Conservation (phyloP, 2,888 invertebrate species). For the Drosophila parthenogenetica region DNA sequence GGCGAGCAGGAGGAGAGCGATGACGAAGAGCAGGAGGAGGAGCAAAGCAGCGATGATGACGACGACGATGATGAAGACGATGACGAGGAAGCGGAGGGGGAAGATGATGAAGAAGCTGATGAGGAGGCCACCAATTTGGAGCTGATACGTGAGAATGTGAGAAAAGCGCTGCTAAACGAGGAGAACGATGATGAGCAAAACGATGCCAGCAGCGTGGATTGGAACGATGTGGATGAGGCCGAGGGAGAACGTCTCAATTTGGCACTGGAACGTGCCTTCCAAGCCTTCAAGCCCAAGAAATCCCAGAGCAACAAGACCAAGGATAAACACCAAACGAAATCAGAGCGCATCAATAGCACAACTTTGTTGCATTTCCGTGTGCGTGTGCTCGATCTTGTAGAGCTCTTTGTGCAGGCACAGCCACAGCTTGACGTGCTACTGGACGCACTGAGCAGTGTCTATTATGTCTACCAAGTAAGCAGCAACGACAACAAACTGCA, state of each 20-base stretch:
- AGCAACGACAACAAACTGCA: constrained; percentile 19
- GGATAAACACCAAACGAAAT: constrained; percentile 44
- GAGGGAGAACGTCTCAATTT: constrained; percentile 61
- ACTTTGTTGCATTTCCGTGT: constrained; percentile 63
- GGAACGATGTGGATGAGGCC: constrained; percentile 69
- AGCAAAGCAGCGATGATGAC: background rate
- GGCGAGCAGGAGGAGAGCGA: constrained; percentile 6
- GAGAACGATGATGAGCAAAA: constrained; percentile 19
- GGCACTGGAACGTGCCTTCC: constrained; percentile 63
- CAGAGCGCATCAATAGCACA: constrained; percentile 56
- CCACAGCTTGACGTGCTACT: constrained; percentile 41
- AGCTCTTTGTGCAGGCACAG: constrained; percentile 32
- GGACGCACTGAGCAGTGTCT: constrained; percentile 39
- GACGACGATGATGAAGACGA: constrained; percentile 13
- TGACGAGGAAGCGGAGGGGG: background rate
- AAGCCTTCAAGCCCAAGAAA: constrained; percentile 29
- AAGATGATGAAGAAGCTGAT: constrained; percentile 16
- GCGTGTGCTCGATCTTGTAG: constrained; percentile 56
- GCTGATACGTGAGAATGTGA: constrained; percentile 60
- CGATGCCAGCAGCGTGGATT: constrained; percentile 66
- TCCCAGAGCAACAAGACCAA: constrained; percentile 14
- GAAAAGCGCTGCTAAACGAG: constrained; percentile 45
- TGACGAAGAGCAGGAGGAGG: background rate
- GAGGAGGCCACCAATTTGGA: constrained; percentile 28
- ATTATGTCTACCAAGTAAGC: constrained; percentile 24